Evolutionary conservation across 1,140 invertebrate genomes (phyloP).

Genomic region (Danaus melanippus): DNA sequence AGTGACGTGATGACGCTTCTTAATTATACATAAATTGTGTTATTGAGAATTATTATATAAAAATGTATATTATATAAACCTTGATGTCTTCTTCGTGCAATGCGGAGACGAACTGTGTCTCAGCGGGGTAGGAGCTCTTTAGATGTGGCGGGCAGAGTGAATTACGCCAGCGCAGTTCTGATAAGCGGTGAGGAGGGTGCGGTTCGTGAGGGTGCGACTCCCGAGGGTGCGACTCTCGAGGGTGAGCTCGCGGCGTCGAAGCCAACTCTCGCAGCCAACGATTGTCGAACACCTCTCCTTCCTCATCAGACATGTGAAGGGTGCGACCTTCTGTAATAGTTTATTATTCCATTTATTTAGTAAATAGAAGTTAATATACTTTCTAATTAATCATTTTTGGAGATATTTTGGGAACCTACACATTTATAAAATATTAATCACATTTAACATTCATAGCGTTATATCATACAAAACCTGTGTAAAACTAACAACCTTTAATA

Average conservation of each 20-base stretch:
- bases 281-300: conserved; percentile 85
- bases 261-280: conserved; percentile 80
- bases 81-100: conserved; percentile 83
- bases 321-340: conserved; percentile 60
- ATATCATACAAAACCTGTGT: no score
- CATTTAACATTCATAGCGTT: no score
- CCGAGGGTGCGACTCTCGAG: no score
- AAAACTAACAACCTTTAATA: no score
- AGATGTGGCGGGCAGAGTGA: conserved; percentile 89
- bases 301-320: conserved; percentile 85
- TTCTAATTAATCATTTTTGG: no score
- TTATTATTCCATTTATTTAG: no score
- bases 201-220: conserved; percentile 8
- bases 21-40: no score
- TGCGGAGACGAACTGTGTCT: conserved; percentile 79
- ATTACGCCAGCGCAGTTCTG: conserved; percentile 86
- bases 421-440: no score
- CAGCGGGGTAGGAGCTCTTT: conserved; percentile 90
- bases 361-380: no score
- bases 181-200: conserved; percentile 35
- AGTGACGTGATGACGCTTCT: no score
- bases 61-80: conserved; percentile 53
- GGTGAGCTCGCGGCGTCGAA: conserved; percentile 39
- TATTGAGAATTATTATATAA: no score
- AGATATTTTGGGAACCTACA: no score